These are phyloP conservation scores for Austrofundulus limnaeus DNA, from an alignment of 2,113 vertebrate species.

Conservation along the genomic window DNA sequence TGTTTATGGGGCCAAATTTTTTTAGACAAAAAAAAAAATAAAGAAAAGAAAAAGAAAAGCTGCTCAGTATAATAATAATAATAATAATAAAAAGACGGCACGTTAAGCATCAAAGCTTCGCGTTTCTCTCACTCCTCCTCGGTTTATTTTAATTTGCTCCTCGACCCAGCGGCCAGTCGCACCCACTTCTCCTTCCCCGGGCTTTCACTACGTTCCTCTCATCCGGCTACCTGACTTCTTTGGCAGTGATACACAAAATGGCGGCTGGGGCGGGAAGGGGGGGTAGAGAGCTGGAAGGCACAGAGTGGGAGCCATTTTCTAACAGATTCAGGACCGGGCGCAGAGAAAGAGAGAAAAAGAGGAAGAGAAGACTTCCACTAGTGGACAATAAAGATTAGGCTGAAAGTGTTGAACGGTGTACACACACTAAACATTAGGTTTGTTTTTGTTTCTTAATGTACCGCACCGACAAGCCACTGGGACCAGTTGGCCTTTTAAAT, in stretches of 20 bases:
- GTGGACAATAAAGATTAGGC: slow-evolving; percentile 34
- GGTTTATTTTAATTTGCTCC: slow-evolving; percentile 31
- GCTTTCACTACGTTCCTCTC: slow-evolving; percentile 64
- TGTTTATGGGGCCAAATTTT: slow-evolving; percentile 15
- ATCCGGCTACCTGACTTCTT: slow-evolving; percentile 79
- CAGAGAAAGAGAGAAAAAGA: background rate
- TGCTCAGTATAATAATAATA: too few species aligned
- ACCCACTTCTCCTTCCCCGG: slow-evolving; percentile 46
- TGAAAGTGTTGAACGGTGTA: slow-evolving; percentile 25
- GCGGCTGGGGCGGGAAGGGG: slow-evolving; percentile 43
- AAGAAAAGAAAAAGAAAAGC: slow-evolving; percentile 39
- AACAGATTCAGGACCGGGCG: slow-evolving; percentile 40
- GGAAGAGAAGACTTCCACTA: slow-evolving; percentile 25
- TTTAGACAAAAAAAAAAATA: slow-evolving; percentile 65
- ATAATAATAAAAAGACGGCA: too few species aligned
- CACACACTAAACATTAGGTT: slow-evolving; percentile 21
- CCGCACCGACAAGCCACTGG: slow-evolving; percentile 36
- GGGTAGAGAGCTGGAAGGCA: slow-evolving; percentile 60
- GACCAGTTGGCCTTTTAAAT: slow-evolving; percentile 47
- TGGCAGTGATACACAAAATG: slow-evolving; percentile 82
- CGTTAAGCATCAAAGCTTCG: background rate
- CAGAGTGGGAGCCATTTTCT: slow-evolving; percentile 83
- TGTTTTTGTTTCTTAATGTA: slow-evolving; percentile 24
- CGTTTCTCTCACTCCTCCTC: slow-evolving; percentile 36
- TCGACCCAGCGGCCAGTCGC: slow-evolving; percentile 33